phyloP scores from a whole-genome alignment of 2,888 invertebrate species.

The Iphiclides podalirius region DNA sequence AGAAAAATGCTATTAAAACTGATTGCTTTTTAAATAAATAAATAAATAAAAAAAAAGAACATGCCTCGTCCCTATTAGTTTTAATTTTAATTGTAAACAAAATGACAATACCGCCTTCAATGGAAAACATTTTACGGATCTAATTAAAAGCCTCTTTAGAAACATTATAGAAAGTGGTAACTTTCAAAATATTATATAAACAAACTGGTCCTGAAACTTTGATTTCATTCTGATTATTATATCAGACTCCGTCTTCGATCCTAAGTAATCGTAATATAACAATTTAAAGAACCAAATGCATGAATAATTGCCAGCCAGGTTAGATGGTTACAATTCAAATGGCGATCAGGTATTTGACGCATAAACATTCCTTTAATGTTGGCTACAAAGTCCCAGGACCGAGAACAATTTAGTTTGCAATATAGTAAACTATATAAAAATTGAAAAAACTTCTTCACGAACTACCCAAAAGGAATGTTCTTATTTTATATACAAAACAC shows the following conservation, averaged over 20 bases:
- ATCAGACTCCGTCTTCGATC: no score
- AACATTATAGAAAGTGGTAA: constrained; percentile 57
- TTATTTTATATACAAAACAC: constrained; percentile 49
- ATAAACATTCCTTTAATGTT: no score
- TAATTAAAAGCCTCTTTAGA: constrained; percentile 59
- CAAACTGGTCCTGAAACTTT: constrained; percentile 19
- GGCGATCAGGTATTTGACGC: no score
- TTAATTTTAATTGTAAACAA: neutral
- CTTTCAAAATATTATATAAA: constrained; percentile 40
- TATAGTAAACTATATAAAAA: constrained; percentile 50
- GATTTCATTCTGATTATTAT: no score
- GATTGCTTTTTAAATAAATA: no score
- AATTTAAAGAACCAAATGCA: no score
- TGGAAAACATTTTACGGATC: constrained; percentile 25
- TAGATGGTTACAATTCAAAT: no score
- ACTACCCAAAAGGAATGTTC: constrained; percentile 66
- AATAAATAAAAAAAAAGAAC: no score
- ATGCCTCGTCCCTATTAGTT: no score
- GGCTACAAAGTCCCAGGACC: constrained; percentile 45
- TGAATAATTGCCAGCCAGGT: no score
- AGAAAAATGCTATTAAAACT: no score
- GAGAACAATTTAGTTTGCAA: constrained; percentile 42
- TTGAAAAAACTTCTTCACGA: constrained; percentile 50
- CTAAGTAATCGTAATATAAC: no score
- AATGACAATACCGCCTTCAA: constrained; percentile 15